phyloP scores from a whole-genome alignment of 2,888 invertebrate species.

The Netelia fuscicornis region DNA sequence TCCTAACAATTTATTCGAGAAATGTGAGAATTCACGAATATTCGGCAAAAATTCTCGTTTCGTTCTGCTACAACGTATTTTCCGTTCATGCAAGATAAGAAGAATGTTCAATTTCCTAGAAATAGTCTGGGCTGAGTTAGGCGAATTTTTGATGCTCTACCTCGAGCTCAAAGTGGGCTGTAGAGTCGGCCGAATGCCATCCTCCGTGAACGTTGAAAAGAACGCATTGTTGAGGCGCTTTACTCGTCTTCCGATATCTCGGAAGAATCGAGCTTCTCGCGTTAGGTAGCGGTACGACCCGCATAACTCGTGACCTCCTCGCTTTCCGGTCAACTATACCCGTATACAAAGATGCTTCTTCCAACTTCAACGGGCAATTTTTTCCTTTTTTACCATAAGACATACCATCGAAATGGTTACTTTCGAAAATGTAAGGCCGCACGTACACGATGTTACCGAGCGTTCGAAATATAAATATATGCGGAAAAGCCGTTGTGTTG shows the following conservation, averaged over 20 bases:
- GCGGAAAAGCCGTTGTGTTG: not conserved
- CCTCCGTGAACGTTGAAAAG: conserved; percentile 3
- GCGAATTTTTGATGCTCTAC: conserved; percentile 23
- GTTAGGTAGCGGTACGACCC: conserved; percentile 3
- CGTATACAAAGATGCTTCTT: conserved; percentile 18
- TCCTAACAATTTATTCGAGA: conserved; percentile 2
- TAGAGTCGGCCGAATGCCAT: conserved; percentile 18
- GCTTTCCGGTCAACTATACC: conserved; percentile 26
- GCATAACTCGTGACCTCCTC: conserved; percentile 38
- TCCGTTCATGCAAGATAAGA: conserved; percentile 1
- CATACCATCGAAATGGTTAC: not conserved
- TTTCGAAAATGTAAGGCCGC: not conserved
- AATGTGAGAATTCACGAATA: conserved; percentile 6
- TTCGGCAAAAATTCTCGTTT: conserved; percentile 15
- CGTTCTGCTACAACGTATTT: conserved; percentile 21
- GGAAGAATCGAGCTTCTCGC: conserved; percentile 2
- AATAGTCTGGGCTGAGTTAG: conserved; percentile 5
- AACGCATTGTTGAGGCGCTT: conserved; percentile 57
- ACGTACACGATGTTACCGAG: not conserved
- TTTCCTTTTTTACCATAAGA: not conserved
- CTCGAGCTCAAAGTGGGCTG: conserved; percentile 18
- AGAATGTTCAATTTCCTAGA: conserved; percentile 32
- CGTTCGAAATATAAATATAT: conserved; percentile 12
- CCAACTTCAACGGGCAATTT: not conserved
- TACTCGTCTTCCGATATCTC: conserved; percentile 31